Evolutionary conservation across 2,888 invertebrate species (phyloP).

Genomic region (Spodoptera picta): DNA sequence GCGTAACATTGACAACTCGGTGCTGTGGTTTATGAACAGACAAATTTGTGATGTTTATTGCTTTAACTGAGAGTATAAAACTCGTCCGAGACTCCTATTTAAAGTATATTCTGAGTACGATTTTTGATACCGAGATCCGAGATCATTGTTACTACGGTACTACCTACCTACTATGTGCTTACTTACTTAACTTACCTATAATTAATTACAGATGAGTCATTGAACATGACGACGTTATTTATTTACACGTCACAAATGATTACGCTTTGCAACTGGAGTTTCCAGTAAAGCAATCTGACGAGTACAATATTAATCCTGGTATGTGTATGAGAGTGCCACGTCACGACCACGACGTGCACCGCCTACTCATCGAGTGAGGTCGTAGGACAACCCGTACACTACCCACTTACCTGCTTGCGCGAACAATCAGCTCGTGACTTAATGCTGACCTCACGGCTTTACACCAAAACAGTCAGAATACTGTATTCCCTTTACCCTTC

Average conservation of each 20-base stretch:
- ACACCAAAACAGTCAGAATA: slow-evolving; percentile 18
- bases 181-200: no score
- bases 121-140: no score
- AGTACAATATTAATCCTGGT: slow-evolving; percentile 11
- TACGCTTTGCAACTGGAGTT: slow-evolving; percentile 16
- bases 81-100: background rate
- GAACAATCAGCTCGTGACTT: slow-evolving; percentile 53
- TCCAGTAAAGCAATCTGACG: slow-evolving; percentile 32
- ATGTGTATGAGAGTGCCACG: slow-evolving; percentile 18
- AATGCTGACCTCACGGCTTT: slow-evolving; percentile 51
- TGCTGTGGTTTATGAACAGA: slow-evolving; percentile 13
- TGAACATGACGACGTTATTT: slow-evolving; percentile 3
- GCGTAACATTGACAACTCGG: slow-evolving; percentile 9
- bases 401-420: slow-evolving; percentile 12
- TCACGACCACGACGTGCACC: slow-evolving; percentile 29
- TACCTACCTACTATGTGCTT: no score
- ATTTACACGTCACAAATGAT: slow-evolving; percentile 3
- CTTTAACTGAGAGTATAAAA: slow-evolving; percentile 15
- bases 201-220: background rate
- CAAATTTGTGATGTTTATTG: slow-evolving; percentile 7
- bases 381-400: slow-evolving; percentile 28
- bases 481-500: slow-evolving; percentile 30
- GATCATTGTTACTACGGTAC: no score
- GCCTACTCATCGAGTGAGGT: slow-evolving; percentile 50
- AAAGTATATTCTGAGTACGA: no score